Percentiles rank a stretch among this genome's conserved stretches.
Conservation (phyloP, 2,113 vertebrate species). For the Notothenia coriiceps region DNA sequence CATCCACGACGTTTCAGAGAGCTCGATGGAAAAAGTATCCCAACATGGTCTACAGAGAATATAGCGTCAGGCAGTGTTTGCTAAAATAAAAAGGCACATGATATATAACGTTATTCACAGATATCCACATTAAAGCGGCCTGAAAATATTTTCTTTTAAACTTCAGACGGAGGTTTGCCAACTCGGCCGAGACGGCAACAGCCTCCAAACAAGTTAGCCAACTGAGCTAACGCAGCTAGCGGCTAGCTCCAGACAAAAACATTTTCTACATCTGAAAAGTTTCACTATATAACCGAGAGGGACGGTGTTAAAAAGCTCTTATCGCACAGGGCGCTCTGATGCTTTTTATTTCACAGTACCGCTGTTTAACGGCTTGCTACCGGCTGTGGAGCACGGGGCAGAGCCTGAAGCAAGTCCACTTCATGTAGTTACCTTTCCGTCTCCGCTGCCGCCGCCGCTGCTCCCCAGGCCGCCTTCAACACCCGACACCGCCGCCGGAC, state of each 20-base stretch:
- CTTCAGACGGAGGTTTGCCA: not conserved
- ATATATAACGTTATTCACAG: too few relatives aligned
- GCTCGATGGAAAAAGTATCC: slow-evolving; percentile 75
- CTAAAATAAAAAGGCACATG: slow-evolving; percentile 13
- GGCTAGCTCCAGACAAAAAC: slow-evolving; percentile 52
- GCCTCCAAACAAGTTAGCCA: slow-evolving; percentile 47
- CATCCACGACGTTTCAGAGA: slow-evolving; percentile 64
- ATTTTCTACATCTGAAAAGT: slow-evolving; percentile 69
- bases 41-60: slow-evolving; percentile 61
- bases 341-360: not conserved
- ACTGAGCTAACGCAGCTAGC: slow-evolving; percentile 42
- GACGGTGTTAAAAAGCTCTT: not conserved
- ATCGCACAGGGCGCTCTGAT: not conserved
- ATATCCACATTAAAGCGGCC: not conserved
- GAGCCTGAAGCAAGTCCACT: slow-evolving; percentile 2
- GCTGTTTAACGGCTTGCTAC: not conserved
- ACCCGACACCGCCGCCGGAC: slow-evolving; percentile 82
- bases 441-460: slow-evolving; percentile 85
- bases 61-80: slow-evolving; percentile 21
- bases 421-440: slow-evolving; percentile 46
- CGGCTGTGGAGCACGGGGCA: not conserved
- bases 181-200: slow-evolving; percentile 19
- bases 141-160: not conserved
- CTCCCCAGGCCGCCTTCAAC: slow-evolving; percentile 86
- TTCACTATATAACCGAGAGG: slow-evolving; percentile 19